phyloP scores from a whole-genome alignment of 2,113 vertebrate species.

The Anoura caudifer region DNA sequence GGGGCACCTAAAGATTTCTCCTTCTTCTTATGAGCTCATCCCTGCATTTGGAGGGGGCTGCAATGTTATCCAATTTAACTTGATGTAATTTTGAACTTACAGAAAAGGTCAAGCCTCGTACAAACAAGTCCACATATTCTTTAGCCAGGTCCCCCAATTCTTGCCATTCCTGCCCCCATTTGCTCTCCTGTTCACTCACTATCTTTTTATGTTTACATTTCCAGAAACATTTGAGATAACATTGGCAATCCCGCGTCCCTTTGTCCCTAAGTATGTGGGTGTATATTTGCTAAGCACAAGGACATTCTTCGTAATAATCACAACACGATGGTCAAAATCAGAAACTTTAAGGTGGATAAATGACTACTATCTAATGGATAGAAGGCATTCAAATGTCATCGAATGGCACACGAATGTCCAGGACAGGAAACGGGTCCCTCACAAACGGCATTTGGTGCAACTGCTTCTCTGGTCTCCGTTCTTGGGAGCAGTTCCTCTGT shows the following conservation, averaged over 20 bases:
- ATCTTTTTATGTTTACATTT: background rate
- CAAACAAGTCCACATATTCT: background rate
- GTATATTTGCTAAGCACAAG: background rate
- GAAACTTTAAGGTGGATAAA: background rate
- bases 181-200: background rate
- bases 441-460: rapidly evolving
- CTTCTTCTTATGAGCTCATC: background rate
- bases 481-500: background rate
- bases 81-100: background rate
- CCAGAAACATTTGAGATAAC: background rate
- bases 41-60: background rate
- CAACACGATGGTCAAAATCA: background rate
- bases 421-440: background rate
- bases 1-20: background rate
- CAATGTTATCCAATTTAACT: background rate
- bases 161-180: rapidly evolving
- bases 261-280: background rate
- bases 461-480: background rate
- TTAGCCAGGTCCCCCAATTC: background rate
- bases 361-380: background rate
- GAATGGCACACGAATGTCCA: background rate
- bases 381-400: background rate
- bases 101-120: background rate
- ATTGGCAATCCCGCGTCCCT: background rate
- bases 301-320: background rate